phyloP scores from a whole-genome alignment of 2,113 vertebrate species.

The Odocoileus hemionus region DNA sequence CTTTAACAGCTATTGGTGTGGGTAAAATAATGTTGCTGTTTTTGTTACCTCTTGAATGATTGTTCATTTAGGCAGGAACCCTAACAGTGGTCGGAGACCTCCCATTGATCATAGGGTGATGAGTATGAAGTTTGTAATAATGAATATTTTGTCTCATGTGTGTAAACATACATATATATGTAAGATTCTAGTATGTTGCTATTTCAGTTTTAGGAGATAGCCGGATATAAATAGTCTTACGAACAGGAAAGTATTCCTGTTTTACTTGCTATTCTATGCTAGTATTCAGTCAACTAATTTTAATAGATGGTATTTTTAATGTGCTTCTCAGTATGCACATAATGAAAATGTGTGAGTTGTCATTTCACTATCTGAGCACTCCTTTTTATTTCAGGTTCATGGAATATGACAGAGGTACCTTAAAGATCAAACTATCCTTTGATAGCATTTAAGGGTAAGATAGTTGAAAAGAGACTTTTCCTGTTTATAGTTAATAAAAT shows the following conservation, averaged over 20 bases:
- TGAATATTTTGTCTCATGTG: background rate
- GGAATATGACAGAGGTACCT: background rate
- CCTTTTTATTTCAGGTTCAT: conserved; percentile 18
- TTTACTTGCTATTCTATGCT: background rate
- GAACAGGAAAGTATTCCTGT: background rate
- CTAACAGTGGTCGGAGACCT: background rate
- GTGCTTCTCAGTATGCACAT: conserved; percentile 15
- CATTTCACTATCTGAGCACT: background rate
- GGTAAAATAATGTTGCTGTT: background rate
- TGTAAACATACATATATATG: background rate
- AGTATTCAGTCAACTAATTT: conserved; percentile 26
- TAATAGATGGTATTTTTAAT: conserved; percentile 27
- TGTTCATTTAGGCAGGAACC: background rate
- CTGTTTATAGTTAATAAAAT: conserved; percentile 53
- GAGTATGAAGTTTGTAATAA: background rate
- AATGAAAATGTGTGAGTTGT: conserved; percentile 3
- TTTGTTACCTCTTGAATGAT: background rate
- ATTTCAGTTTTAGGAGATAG: background rate
- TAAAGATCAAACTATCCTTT: conserved; percentile 13
- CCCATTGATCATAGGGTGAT: background rate
- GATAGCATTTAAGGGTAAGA: background rate
- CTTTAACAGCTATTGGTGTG: background rate
- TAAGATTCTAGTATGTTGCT: background rate
- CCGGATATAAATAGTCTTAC: background rate
- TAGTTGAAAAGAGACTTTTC: background rate